These are phyloP conservation scores for Biston stratarius DNA, from an alignment of 2,888 invertebrate species.

Conservation along the genomic window DNA sequence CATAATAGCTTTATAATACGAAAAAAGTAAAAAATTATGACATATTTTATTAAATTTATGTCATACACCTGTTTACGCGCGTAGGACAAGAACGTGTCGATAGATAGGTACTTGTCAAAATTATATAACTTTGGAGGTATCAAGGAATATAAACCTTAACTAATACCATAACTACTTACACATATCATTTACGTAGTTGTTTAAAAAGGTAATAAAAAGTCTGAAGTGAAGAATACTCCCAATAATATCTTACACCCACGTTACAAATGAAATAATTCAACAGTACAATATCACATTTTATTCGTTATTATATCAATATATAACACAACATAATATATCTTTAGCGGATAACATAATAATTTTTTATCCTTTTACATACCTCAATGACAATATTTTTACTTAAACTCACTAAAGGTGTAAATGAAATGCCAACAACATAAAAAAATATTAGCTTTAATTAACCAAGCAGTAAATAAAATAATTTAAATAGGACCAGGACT, in stretches of 20 bases:
- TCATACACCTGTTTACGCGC: no score
- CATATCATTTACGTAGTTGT: no score
- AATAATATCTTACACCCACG: background rate
- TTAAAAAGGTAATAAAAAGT: no score
- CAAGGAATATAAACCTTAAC: no score
- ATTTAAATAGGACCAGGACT: constrained; percentile 8
- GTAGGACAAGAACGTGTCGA: no score
- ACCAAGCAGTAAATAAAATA: constrained; percentile 55
- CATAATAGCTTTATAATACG: no score
- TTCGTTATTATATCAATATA: constrained; percentile 75
- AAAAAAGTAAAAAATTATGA: no score
- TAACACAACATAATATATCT: constrained; percentile 82
- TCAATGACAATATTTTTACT: constrained; percentile 62
- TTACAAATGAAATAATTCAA: constrained; percentile 13
- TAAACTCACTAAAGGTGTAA: constrained; percentile 70
- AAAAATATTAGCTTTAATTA: constrained; percentile 55
- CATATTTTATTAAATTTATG: no score
- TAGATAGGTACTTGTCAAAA: no score
- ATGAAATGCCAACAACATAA: constrained; percentile 80
- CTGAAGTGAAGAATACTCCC: no score
- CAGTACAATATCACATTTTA: constrained; percentile 82
- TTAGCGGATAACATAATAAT: constrained; percentile 74
- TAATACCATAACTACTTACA: no score
- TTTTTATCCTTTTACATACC: constrained; percentile 54
- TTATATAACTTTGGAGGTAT: no score